Conservation (phyloP, 1,140 invertebrate genomes). For the Brachionus paranguensis region DNA sequence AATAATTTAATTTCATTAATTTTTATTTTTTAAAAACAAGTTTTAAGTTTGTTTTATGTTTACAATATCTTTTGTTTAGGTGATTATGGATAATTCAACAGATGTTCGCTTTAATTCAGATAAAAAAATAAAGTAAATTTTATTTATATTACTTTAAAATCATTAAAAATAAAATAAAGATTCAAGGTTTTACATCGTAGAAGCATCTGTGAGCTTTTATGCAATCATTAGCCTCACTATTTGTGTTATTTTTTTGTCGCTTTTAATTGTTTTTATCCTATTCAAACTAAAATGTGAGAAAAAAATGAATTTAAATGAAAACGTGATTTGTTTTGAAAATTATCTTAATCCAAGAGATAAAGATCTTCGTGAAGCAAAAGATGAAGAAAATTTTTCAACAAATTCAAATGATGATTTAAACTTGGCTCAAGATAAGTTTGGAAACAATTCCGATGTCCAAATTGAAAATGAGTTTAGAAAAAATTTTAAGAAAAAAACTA, state of each 20-base stretch:
- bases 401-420: neutral
- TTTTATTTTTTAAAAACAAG: neutral
- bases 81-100: neutral
- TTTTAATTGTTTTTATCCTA: neutral
- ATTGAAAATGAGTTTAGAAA: neutral
- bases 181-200: neutral
- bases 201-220: neutral
- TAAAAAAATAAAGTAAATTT: neutral
- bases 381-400: neutral
- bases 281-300: neutral
- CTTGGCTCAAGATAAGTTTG: neutral
- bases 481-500: neutral
- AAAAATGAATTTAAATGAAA: neutral
- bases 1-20: neutral
- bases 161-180: neutral
- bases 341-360: neutral
- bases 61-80: neutral
- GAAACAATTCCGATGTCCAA: neutral
- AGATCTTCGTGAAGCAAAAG: neutral
- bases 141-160: neutral
- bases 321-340: neutral
- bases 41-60: neutral
- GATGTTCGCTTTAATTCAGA: neutral
- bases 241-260: neutral
- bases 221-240: neutral